Base-by-base conservation (phyloP, 37 sponge, comb jelly and placozoan species). In the Spongia lamella region DNA sequence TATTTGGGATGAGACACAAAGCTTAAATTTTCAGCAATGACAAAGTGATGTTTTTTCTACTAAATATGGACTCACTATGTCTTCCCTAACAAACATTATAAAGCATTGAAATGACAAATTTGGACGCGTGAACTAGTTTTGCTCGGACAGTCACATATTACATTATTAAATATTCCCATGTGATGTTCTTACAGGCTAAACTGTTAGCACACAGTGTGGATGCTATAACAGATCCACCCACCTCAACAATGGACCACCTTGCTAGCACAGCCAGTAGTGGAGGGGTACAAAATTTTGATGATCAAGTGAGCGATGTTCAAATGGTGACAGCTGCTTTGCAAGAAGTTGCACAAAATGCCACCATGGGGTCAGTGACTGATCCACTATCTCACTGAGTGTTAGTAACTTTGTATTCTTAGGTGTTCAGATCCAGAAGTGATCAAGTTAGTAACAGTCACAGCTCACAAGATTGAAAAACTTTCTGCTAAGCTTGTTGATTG, bases 171-270 rank as follows among this genome's bases (percentile, higher is more conserved):
- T 9, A 43, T 9, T 43, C 7, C 9, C 5, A 13, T 43, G 7
- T 13, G 47, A 13, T 43, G 24, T 26, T 22, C 39, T 40, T 32
- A 20, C 49, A 86, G 87, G 87, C 81, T 29, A 86, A 79, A 37
- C 71, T 66, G 26, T 50, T 86, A 38, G 59, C 79, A 76, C 73
- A 79, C 22, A 61, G 76, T 30, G 81, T 91, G 69, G 92, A 91
- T 39, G 78, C 63, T 33, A 39, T 91, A 17, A 75, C 80, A 17
- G 52, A 69, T 15, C 76, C 83, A 11, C 82, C 79, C 75, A 61
- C 80, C 1, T 72, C 73, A 21, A 76, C 92, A 32, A 84, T 84
- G 4, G 92, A 91, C 37, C 51, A 75, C 19, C 70, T 91, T 39
- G 21, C 83, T 4, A 24, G 83, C 30, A 56, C 92, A 7, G 92